A percentile compares a stretch with the other conserved stretches of the same genome.
These are phyloP conservation scores for Lampropteryx suffumata DNA, from an alignment of 2,888 invertebrate species.

Conservation along the genomic window DNA sequence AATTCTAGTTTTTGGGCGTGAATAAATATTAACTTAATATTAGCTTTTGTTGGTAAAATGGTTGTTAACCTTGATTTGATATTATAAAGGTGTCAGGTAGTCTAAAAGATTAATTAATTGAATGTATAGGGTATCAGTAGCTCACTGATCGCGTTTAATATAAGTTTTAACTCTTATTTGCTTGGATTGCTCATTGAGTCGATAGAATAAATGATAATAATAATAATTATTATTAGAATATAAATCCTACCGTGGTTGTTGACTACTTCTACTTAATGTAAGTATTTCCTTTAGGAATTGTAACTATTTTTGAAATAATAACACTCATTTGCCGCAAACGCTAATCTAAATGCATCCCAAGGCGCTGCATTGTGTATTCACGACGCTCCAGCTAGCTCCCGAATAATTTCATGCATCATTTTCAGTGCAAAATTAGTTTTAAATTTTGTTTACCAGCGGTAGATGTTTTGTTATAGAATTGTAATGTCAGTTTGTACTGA, in stretches of 20 bases:
- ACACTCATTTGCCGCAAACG: constrained; percentile 28
- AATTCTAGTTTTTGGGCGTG: constrained; percentile 17
- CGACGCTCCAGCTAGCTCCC: constrained; percentile 9
- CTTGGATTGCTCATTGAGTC: no score
- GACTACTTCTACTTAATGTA: no score
- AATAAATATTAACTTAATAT: constrained; percentile 2
- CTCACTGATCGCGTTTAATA: no score
- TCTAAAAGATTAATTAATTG: background rate
- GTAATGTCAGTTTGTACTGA: no score
- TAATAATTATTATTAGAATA: no score
- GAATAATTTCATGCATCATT: constrained; percentile 15
- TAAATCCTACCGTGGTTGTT: no score
- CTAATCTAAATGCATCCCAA: constrained; percentile 38
- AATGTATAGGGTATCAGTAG: no score
- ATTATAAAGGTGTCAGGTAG: background rate
- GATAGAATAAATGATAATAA: no score
- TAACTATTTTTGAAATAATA: constrained; percentile 27
- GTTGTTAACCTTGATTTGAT: constrained; percentile 5
- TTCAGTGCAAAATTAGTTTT: constrained; percentile 13
- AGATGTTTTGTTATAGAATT: no score
- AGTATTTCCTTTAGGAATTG: background rate
- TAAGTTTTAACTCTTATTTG: no score
- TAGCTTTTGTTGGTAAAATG: constrained; percentile 3
- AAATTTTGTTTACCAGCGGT: background rate
- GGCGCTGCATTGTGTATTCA: constrained; percentile 33